A percentile compares a stretch with the other conserved stretches of the same genome.
Evolutionary conservation across 2,888 invertebrate genomes (phyloP).

Genomic region (Ptychoptera contaminata): DNA sequence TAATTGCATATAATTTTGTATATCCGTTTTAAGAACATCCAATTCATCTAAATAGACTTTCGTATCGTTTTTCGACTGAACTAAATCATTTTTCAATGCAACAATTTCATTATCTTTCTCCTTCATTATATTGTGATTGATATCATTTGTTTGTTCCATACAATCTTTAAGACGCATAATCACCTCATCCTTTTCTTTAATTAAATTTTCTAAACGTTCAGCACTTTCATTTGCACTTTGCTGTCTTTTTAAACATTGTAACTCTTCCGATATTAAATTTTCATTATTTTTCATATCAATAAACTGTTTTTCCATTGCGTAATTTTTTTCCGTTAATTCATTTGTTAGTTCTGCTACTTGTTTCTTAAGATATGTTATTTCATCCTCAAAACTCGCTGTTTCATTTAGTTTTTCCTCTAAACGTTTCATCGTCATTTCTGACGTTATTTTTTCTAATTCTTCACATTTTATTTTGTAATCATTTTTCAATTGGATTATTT

Average conservation of each 20-base stretch:
- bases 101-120: conserved; percentile 7
- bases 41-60: conserved; percentile 14
- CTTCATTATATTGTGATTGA: conserved; percentile 7
- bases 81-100: conserved; percentile 7
- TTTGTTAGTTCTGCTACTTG: conserved; percentile 36
- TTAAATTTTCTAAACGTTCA: conserved; percentile 12
- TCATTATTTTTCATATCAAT: conserved; percentile 20
- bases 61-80: conserved; percentile 11
- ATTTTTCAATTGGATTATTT: too few species aligned
- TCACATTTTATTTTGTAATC: too few species aligned
- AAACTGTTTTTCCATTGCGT: conserved; percentile 20
- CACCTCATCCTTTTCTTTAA: conserved; percentile 16
- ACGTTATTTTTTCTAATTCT: too few species aligned
- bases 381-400: conserved; percentile 2
- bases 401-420: conserved; percentile 4
- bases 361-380: conserved; percentile 8
- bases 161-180: conserved; percentile 14
- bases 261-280: conserved; percentile 9
- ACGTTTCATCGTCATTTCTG: too few species aligned
- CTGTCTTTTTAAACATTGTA: conserved; percentile 6
- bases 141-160: conserved; percentile 12
- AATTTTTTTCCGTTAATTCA: conserved; percentile 20
- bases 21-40: conserved; percentile 19
- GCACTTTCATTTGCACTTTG: conserved; percentile 4
- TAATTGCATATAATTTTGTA: conserved; percentile 19